Evolutionary conservation across 2,888 invertebrate species (phyloP).

Genomic region (Boloria euphrosyne): DNA sequence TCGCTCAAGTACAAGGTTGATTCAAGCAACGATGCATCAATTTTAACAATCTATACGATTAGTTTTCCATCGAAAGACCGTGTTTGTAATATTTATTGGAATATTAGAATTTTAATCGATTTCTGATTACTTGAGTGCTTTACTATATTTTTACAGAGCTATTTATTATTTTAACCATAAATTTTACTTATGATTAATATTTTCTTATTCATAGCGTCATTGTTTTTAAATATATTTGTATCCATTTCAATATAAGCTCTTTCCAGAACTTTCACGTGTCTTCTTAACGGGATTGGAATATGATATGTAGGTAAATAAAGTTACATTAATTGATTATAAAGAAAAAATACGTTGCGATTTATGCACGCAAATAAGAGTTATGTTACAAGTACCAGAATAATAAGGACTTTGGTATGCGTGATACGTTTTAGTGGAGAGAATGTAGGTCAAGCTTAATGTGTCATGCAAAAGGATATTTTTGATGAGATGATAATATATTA

Average conservation of each 20-base stretch:
- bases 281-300: slow-evolving; percentile 33
- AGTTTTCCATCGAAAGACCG: slow-evolving; percentile 42
- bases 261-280: slow-evolving; percentile 29
- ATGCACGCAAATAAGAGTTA: slow-evolving; percentile 30
- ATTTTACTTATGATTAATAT: background rate
- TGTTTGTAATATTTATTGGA: background rate
- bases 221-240: no score
- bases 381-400: slow-evolving; percentile 33
- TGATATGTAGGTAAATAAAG: slow-evolving; percentile 30
- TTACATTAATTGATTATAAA: slow-evolving; percentile 23
- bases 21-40: slow-evolving; percentile 48
- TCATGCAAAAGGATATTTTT: slow-evolving; percentile 7
- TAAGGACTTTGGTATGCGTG: slow-evolving; percentile 52
- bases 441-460: slow-evolving; percentile 53
- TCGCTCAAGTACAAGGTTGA: slow-evolving; percentile 49
- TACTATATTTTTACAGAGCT: background rate
- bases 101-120: slow-evolving; percentile 5
- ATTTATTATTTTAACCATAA: background rate
- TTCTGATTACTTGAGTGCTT: background rate
- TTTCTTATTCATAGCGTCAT: background rate
- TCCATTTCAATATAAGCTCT: slow-evolving; percentile 29
- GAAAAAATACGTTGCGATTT: slow-evolving; percentile 47
- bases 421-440: slow-evolving; percentile 47
- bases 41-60: slow-evolving; percentile 37
- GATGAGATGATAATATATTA: slow-evolving; percentile 7